Base-by-base conservation (phyloP, 2,888 invertebrate species). In the Laspeyria flexula region DNA sequence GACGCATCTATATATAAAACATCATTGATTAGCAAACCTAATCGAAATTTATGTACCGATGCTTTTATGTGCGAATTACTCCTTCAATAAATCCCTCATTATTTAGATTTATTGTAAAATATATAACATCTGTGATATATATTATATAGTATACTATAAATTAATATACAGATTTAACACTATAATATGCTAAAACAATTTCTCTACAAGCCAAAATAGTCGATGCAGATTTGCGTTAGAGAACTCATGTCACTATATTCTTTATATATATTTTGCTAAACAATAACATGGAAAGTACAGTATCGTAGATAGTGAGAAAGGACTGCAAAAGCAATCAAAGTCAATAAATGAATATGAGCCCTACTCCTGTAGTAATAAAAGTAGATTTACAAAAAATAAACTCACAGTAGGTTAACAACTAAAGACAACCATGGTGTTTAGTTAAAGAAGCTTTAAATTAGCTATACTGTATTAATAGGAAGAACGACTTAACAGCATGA, bases 71-170 rank as follows among this genome's bases (percentile, higher is more conserved):
- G 34, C 23, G 30, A 43, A 33, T 4, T 45, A 47, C 50, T 59
- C 43, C 43, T 31, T 47, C 30, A 44, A 46, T 43, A 61, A 58
- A 30, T 46, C 44, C 52, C 7, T 48, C 7, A 2, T 23, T 46
- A 34, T 21, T 30, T 16, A 34, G 15, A 42, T 41, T 25, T 23
- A 38, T 31, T 52, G 41, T 1, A 31, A 60, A 52, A 59, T 58
- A 63, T 49, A 35, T 18, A 18, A n/a, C n/a, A n/a, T n/a, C n/a
- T 35, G 18, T 9, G 6, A 21, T 2, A 5, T 2, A 21, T 21
- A 37, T 37, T 37, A 21, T 37, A 10, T 34, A 10, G 3, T 16
- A 37, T 18, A 37, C n/a, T 37, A 18, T 23, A 23, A 12, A 12
- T 12, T 37, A 37, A 34, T 34, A 31, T 18, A 34, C 34, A 21